Evolutionary conservation across 2,888 invertebrate genomes (phyloP).

Genomic region (Hydropsyche betteni): DNA sequence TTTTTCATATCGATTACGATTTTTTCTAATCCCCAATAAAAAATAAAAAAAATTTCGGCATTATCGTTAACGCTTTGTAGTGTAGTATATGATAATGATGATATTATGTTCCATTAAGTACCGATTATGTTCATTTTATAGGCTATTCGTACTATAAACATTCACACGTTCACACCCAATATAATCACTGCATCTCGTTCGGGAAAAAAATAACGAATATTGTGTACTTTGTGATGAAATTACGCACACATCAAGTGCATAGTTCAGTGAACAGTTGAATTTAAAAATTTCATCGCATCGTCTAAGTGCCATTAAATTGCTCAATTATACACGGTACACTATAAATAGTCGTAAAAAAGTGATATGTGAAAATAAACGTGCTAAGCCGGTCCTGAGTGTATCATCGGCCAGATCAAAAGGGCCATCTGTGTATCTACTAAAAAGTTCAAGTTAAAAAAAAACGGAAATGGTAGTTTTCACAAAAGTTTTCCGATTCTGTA

Average conservation of each 20-base stretch:
- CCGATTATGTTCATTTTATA: too few species aligned
- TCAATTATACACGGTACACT: slow-evolving; percentile 2
- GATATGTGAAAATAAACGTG: slow-evolving; percentile 16
- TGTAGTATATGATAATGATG: too few species aligned
- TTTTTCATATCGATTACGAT: too few species aligned
- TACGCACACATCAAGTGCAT: too few species aligned
- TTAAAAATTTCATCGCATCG: slow-evolving; percentile 24
- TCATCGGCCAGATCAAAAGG: slow-evolving; percentile 6
- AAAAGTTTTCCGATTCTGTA: background rate
- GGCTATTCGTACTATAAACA: background rate
- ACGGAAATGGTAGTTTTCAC: background rate
- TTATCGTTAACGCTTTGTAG: too few species aligned
- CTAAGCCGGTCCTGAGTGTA: background rate
- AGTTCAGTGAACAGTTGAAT: background rate
- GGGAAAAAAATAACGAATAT: background rate
- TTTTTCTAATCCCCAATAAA: too few species aligned
- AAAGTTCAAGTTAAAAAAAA: background rate
- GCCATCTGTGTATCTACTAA: slow-evolving; percentile 25
- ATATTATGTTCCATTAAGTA: too few species aligned
- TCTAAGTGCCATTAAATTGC: slow-evolving; percentile 11
- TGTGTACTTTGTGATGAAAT: background rate
- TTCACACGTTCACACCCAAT: slow-evolving; percentile 10
- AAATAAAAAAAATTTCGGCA: too few species aligned
- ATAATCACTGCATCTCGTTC: background rate
- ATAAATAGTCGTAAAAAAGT: slow-evolving; percentile 8